Base-by-base conservation (phyloP, 1,140 invertebrate species). In the Diachasma alloeum region DNA sequence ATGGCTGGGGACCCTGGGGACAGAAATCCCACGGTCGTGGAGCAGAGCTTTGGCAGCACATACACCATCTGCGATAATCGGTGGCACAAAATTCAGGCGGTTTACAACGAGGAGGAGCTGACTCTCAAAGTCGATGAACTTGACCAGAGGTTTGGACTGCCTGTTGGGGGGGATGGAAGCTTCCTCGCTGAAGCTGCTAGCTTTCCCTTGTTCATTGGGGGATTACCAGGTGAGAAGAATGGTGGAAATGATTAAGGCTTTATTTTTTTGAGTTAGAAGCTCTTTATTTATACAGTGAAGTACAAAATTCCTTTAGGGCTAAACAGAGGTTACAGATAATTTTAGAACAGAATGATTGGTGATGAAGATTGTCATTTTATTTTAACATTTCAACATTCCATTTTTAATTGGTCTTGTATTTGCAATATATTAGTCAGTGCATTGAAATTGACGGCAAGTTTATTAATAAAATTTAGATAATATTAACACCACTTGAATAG, bases 1-100 rank as follows among this genome's bases (percentile, higher is more conserved):
- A 92, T 96, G 87, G 92, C 93, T 4, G 93, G 93, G 4, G 91
- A 95, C 80, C 90, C 94, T 72, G 92, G 93, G 13, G 92, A 93
- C 79, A 91, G 91, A 31, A 90, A 91, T 78, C 91, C 90, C 4
- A 86, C 91, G 82, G 82, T 91, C 84, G 90, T 93, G 31, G 86
- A 93, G 83, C 82, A 93, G 87, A 83, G 86, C 31, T 91, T 95
- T 42, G 85, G 91, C 15, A 92, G 91, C 68, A 91, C 92, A 63
- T 94, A 92, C 81, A 90, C 92, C 0, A 87, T 96, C 2, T 98
- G 96, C 87, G 95, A 97, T 88, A 96, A 96, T 79, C 91, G 92
- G 80, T 98, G 97, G 97, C 97, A 98, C 86, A 92, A 91, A 74
- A 93, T 97, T 15, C 92, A 93, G 66, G 96, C 94, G 0, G 90